A percentile compares a stretch with the other conserved stretches of the same genome.
These are phyloP conservation scores for Cerastoderma edule DNA, from an alignment of 2,888 invertebrate genomes.

Conservation along the genomic window DNA sequence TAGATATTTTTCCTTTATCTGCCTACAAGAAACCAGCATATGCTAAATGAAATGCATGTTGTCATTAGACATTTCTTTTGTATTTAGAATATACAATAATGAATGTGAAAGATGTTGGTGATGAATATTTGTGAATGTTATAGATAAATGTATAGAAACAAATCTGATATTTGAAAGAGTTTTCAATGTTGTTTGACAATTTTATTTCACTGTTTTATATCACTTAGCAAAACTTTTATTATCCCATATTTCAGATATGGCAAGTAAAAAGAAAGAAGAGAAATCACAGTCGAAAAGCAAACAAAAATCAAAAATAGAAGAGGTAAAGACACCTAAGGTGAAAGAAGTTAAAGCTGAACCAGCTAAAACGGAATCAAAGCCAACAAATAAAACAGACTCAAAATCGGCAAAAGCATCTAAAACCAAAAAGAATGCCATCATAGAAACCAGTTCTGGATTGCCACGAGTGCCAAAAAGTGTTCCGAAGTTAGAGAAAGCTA, in stretches of 20 bases:
- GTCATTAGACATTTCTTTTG: too few relatives aligned
- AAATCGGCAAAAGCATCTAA: constrained; percentile 33
- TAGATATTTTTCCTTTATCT: too few relatives aligned
- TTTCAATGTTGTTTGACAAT: too few relatives aligned
- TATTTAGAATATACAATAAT: too few relatives aligned
- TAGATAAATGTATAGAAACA: too few relatives aligned
- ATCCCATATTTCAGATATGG: background rate
- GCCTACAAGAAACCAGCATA: too few relatives aligned
- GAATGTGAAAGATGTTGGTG: too few relatives aligned
- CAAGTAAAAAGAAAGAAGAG: constrained; percentile 7
- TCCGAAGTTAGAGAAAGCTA: constrained; percentile 73
- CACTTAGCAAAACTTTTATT: too few relatives aligned
- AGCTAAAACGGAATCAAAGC: constrained; percentile 39
- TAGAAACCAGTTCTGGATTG: constrained; percentile 65
- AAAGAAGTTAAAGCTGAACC: constrained; percentile 11
- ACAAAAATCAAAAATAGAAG: constrained; percentile 21
- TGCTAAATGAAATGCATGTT: too few relatives aligned
- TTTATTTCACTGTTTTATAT: too few relatives aligned
- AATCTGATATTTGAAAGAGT: too few relatives aligned
- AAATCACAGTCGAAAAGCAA: background rate
- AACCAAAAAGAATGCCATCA: constrained; percentile 55
- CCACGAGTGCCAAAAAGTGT: constrained; percentile 64
- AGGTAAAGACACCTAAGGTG: constrained; percentile 16
- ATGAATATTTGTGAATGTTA: too few relatives aligned
- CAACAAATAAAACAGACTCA: background rate